Percentiles rank a stretch among this genome's conserved stretches.
phyloP scores from a whole-genome alignment of 2,888 invertebrate species.

The Tineola bisselliella region DNA sequence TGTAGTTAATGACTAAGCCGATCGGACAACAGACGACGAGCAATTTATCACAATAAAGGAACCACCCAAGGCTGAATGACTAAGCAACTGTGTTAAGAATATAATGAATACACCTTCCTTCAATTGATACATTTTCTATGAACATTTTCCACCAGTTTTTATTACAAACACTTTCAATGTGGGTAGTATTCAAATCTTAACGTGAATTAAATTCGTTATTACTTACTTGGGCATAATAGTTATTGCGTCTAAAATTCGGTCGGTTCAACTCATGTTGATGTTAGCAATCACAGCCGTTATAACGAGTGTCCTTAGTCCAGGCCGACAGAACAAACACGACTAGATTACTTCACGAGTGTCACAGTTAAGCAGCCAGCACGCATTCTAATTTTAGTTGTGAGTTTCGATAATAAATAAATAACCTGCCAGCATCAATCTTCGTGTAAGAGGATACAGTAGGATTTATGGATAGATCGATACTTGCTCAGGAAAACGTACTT shows the following conservation, averaged over 20 bases:
- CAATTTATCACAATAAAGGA: slow-evolving; percentile 44
- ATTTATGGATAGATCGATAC: background rate
- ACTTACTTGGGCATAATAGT: too few relatives aligned
- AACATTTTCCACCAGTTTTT: background rate
- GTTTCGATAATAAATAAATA: background rate
- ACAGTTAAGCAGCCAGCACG: background rate
- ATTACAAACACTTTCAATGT: too few relatives aligned
- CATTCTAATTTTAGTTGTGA: background rate
- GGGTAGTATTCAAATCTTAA: too few relatives aligned
- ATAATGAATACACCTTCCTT: background rate
- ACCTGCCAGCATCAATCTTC: slow-evolving; percentile 6
- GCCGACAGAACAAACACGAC: background rate
- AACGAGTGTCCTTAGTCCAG: too few relatives aligned
- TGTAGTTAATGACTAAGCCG: slow-evolving; percentile 40
- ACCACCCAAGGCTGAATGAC: background rate
- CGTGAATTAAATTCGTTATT: too few relatives aligned
- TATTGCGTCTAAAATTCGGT: background rate
- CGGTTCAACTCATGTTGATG: background rate
- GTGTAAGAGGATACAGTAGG: background rate
- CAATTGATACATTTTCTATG: background rate
- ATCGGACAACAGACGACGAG: slow-evolving; percentile 18
- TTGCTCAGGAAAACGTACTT: background rate
- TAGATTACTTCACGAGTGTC: background rate
- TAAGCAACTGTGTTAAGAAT: slow-evolving; percentile 4
- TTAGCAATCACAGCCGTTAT: too few relatives aligned